These are phyloP conservation scores for Stegophylla sp. DNA, from an alignment of 2,888 invertebrate genomes.

Conservation along the genomic window DNA sequence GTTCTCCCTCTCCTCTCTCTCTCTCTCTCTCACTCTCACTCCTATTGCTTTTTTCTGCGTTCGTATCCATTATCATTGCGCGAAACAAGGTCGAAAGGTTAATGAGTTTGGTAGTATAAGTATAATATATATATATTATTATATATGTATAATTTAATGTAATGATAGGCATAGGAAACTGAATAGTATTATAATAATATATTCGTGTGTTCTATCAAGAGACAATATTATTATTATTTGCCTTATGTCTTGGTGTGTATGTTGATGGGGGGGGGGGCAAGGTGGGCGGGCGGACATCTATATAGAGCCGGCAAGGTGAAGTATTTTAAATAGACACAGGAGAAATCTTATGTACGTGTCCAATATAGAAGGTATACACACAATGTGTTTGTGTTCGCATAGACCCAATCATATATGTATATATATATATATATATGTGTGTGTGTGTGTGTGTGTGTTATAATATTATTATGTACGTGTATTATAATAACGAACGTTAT, in stretches of 20 bases:
- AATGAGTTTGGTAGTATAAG: conserved; percentile 28
- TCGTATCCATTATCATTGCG: conserved; percentile 30
- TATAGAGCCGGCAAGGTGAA: not conserved
- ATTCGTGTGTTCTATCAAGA: not conserved
- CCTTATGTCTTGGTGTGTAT: conserved; percentile 12
- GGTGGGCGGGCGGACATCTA: not conserved
- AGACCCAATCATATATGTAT: conserved; percentile 5
- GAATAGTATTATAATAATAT: conserved; percentile 37
- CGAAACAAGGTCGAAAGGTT: conserved; percentile 51
- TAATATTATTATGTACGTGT: too few species aligned
- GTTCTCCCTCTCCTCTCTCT: not conserved
- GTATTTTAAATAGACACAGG: conserved; percentile 29
- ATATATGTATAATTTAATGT: conserved; percentile 6
- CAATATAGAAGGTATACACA: conserved; percentile 25
- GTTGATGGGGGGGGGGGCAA: not conserved
- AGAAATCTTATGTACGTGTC: conserved; percentile 28
- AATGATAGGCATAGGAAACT: conserved; percentile 34
- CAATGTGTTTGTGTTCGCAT: conserved; percentile 28
- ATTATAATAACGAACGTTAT: conserved; percentile 20
- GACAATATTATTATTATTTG: conserved; percentile 45
- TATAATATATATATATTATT: not conserved
- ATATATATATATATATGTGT: not conserved
- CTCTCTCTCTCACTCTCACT: too few species aligned
- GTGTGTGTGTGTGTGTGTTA: not conserved
- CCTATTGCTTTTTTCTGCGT: not conserved